Percentiles rank a stretch among this genome's conserved stretches.
These are phyloP conservation scores for Pyrrhura leucotis DNA, from an alignment of 2,797 vertebrate species.

Conservation along the genomic window DNA sequence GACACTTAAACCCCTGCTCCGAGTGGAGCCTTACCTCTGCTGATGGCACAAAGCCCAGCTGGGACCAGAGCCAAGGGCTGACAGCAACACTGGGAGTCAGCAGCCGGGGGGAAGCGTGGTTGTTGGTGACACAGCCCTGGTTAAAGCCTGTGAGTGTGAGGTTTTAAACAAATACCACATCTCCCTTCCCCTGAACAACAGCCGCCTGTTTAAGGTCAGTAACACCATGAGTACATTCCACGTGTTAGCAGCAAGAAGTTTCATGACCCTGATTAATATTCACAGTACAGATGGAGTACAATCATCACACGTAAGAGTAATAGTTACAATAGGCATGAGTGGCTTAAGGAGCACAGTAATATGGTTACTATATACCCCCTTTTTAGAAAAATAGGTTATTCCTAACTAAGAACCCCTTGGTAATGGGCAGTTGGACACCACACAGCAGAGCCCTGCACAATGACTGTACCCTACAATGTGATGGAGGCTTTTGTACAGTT, in stretches of 20 bases:
- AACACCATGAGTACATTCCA: neutral
- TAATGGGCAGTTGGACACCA: neutral
- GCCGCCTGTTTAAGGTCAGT: neutral
- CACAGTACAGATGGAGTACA: constrained; percentile 53
- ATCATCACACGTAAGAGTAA: neutral
- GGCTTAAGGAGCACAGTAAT: neutral
- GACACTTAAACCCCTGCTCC: rapidly evolving
- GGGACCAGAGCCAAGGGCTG: neutral
- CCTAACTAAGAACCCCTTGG: constrained; percentile 49
- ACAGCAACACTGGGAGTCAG: rapidly evolving
- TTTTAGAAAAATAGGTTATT: constrained; percentile 66
- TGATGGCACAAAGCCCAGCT: neutral
- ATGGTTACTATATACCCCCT: neutral
- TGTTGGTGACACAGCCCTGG: neutral
- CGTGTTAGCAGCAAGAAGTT: constrained; percentile 16
- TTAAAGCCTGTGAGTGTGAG: neutral
- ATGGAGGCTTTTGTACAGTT: neutral
- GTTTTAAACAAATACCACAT: neutral
- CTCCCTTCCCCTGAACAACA: neutral
- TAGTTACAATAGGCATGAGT: constrained; percentile 6
- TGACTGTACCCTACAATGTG: neutral
- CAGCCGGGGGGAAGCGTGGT: rapidly evolving
- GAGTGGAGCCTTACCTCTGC: rapidly evolving
- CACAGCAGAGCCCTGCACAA: neutral
- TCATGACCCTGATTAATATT: neutral